phyloP scores from a whole-genome alignment of 2,888 invertebrate genomes.

The Cheilosia soror region DNA sequence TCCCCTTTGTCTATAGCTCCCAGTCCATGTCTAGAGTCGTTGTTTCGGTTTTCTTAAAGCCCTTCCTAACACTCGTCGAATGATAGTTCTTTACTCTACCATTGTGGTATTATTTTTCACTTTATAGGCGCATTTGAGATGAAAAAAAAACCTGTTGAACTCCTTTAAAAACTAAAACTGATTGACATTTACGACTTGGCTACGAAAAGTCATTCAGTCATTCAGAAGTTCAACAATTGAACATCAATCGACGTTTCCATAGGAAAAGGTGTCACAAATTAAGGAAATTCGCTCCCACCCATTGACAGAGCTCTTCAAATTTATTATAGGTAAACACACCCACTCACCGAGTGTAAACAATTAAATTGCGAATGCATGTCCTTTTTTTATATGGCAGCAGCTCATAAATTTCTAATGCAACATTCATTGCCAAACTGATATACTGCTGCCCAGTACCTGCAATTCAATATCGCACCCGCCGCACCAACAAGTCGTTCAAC shows the following conservation, averaged over 20 bases:
- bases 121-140: no score
- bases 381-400: constrained; percentile 22
- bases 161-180: no score
- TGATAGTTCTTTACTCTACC: no score
- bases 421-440: constrained; percentile 27
- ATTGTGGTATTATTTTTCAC: no score
- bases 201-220: background rate
- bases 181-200: no score
- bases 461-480: constrained; percentile 18
- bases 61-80: no score
- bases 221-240: no score
- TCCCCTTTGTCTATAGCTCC: no score
- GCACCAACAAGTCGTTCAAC: constrained; percentile 66
- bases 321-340: constrained; percentile 66
- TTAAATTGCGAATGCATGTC: constrained; percentile 40
- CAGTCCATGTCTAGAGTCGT: no score
- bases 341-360: constrained; percentile 54
- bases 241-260: background rate
- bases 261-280: background rate
- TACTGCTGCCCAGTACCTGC: background rate
- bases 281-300: background rate
- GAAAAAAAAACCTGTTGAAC: no score
- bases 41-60: no score
- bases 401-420: constrained; percentile 60
- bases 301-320: constrained; percentile 10